phyloP scores from a whole-genome alignment of 1,140 invertebrate genomes.

The Drosophila sp. region DNA sequence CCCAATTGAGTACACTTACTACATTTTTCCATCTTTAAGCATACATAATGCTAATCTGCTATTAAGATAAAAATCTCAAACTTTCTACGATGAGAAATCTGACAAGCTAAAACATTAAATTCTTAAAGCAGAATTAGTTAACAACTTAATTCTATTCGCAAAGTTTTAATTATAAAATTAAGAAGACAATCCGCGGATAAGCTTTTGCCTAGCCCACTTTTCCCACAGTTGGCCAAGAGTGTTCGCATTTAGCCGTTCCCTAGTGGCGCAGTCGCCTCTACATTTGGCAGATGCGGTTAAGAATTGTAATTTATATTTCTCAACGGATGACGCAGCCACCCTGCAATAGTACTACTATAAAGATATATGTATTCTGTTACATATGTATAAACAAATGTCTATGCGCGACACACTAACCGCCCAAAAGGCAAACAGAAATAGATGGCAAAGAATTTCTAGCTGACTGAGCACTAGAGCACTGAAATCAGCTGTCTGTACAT shows the following conservation, averaged over 20 bases:
- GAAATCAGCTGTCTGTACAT: conserved; percentile 40
- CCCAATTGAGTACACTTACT: too few species aligned
- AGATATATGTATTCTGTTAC: conserved; percentile 20
- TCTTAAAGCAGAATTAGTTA: too few species aligned
- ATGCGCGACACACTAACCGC: conserved; percentile 63
- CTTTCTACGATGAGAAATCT: too few species aligned
- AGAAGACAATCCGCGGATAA: too few species aligned
- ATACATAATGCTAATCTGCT: too few species aligned
- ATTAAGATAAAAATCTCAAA: too few species aligned
- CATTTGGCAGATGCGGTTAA: conserved; percentile 29
- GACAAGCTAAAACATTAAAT: too few species aligned
- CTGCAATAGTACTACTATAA: conserved; percentile 4
- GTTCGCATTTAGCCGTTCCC: background rate
- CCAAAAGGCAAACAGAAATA: conserved; percentile 65
- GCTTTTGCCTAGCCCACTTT: too few species aligned
- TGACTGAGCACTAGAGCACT: conserved; percentile 57
- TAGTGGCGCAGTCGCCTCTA: conserved; percentile 1
- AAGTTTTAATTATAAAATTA: background rate
- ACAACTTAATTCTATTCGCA: background rate
- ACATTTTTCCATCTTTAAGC: too few species aligned
- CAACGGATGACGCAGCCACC: conserved; percentile 4
- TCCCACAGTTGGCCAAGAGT: background rate
- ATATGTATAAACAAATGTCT: conserved; percentile 20
- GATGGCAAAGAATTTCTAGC: conserved; percentile 75
- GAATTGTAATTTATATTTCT: conserved; percentile 64